These are phyloP conservation scores for Agrenia bidenticulata DNA, from an alignment of 2,888 invertebrate genomes.

Conservation along the genomic window DNA sequence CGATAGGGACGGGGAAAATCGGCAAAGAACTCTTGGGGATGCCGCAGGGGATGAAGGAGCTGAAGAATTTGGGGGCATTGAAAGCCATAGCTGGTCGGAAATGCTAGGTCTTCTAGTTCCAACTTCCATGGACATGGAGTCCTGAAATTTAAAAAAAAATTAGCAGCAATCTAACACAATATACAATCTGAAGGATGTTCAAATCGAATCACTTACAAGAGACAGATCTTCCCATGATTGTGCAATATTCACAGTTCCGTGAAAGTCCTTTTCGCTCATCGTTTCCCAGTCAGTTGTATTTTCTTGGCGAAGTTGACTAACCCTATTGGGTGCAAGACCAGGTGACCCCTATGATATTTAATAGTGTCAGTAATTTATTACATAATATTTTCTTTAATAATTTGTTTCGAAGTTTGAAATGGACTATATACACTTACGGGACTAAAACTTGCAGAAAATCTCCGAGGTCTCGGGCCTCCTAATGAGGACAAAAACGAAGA, in stretches of 20 bases:
- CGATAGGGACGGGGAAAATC: constrained; percentile 50
- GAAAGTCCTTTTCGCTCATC: constrained; percentile 87
- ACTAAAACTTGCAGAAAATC: constrained; percentile 88
- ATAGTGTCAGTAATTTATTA: not conserved
- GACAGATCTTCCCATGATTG: constrained; percentile 92
- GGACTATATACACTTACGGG: constrained; percentile 57
- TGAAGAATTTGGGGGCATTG: constrained; percentile 48
- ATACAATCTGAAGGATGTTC: not conserved
- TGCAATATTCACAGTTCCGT: constrained; percentile 89
- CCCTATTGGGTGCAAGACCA: constrained; percentile 75
- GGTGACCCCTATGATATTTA: constrained; percentile 53
- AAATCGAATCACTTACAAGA: constrained; percentile 59
- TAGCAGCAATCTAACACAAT: not conserved
- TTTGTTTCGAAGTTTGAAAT: no score
- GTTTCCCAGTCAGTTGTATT: constrained; percentile 66
- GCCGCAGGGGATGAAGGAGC: constrained; percentile 52
- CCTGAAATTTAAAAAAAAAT: constrained; percentile 42
- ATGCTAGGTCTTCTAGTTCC: constrained; percentile 47
- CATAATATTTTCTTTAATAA: no score
- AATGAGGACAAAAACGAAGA: constrained; percentile 48
- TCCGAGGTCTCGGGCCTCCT: constrained; percentile 69
- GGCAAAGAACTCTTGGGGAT: constrained; percentile 46
- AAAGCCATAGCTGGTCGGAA: constrained; percentile 51
- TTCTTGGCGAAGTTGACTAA: constrained; percentile 84
- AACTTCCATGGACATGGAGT: constrained; percentile 53